Base-by-base conservation (phyloP, 2,113 vertebrate genomes). In the Copsychus sechellarum region DNA sequence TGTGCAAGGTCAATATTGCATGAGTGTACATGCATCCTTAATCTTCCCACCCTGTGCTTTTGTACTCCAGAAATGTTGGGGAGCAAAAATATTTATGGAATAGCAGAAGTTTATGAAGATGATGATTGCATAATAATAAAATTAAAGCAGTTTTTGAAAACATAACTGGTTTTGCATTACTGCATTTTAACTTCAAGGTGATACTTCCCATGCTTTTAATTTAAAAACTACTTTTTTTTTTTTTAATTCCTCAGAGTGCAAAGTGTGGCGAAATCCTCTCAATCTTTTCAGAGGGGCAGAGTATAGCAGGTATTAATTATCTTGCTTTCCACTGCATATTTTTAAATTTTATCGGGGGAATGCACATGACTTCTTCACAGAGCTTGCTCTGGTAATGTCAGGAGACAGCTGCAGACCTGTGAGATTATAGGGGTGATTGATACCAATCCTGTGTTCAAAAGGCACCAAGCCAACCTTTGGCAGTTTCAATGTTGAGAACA, bases 251-350 rank as follows among this genome's bases (percentile, higher is more conserved):
- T 77, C 79, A 99, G 99, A 99, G 94, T 99, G 99, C 96, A 99
- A 99, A 95, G 99, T 99, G 54, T 99, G 99, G 99, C 98, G 99
- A 98, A 99, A 99, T 89, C 99, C 99, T 72, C 97, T 99, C 90
- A 99, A 99, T 94, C 98, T 99, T 77, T 99, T 99, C 97, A 98
- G 99, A 98, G 99, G 99, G 95, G 99, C 99, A 93, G 99, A 99
- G 93, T 99, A 99, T 90, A 99, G 98, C 98, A 99, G 99, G 99
- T 99, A 98, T 81, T 66, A 60, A 34, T 66, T 54, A 21, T 51
- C 66, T 93, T 92, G 71, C 23, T 88, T 96, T 89, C 84, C 65
- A 81, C 13, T 91, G 51, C 28, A 2, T 82, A 4, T 51, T 81
- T 78, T 86, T 47, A 14, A 70, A 85, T 62, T 77, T 21, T 54